These are phyloP conservation scores for Callithrix jacchus DNA, from an alignment of 2,113 vertebrate genomes.

Conservation along the genomic window DNA sequence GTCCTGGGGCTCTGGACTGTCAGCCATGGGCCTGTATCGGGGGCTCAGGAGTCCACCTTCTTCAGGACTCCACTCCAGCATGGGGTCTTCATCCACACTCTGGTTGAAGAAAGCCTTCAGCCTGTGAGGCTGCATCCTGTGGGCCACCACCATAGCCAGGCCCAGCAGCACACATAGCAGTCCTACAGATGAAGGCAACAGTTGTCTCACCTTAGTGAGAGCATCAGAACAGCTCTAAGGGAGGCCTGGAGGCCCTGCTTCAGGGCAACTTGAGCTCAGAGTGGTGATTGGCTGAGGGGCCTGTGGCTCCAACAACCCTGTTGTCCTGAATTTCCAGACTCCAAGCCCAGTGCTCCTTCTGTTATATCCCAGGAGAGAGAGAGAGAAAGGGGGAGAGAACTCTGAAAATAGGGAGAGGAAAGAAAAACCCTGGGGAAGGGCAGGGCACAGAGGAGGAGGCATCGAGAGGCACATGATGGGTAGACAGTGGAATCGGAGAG, in stretches of 20 bases:
- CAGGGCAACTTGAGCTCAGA: background rate
- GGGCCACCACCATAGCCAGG: constrained; percentile 80
- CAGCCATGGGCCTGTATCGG: background rate
- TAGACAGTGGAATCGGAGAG: background rate
- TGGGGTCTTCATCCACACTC: constrained; percentile 64
- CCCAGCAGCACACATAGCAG: constrained; percentile 89
- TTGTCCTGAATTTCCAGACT: background rate
- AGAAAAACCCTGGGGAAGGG: background rate
- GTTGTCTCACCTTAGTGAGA: background rate
- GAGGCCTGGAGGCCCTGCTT: background rate
- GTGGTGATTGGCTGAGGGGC: background rate
- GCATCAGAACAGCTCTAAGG: background rate
- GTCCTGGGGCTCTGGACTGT: constrained; percentile 9
- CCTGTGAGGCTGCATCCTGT: constrained; percentile 84
- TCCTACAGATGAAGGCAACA: constrained; percentile 77
- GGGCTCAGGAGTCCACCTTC: constrained; percentile 66
- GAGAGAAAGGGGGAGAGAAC: background rate
- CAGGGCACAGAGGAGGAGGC: background rate
- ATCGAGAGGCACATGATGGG: too few relatives aligned
- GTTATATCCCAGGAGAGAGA: background rate
- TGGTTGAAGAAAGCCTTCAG: constrained; percentile 89
- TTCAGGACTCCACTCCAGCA: constrained; percentile 61
- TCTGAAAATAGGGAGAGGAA: background rate
- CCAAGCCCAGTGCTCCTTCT: background rate
- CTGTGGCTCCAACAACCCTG: background rate